These are phyloP conservation scores for Dolichotis patagonum DNA, from an alignment of 2,113 vertebrate species.

Conservation along the genomic window DNA sequence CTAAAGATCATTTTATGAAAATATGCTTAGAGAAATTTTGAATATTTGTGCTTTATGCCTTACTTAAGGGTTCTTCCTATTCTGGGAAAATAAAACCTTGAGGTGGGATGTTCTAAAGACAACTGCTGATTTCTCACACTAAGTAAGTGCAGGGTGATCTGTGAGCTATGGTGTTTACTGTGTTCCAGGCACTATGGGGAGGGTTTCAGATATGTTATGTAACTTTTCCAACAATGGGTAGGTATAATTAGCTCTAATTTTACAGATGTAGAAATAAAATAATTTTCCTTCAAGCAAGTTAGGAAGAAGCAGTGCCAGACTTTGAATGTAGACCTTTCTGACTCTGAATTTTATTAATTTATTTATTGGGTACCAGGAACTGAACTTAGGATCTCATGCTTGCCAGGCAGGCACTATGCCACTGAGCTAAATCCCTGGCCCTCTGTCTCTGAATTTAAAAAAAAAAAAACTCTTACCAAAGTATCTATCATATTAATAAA, in stretches of 20 bases:
- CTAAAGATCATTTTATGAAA: constrained; percentile 82
- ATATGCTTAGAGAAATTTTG: constrained; percentile 48
- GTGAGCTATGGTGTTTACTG: neutral
- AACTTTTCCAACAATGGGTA: neutral
- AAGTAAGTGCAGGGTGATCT: neutral
- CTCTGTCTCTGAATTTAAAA: constrained; percentile 4
- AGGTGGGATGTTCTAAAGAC: neutral
- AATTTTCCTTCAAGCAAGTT: constrained; percentile 54
- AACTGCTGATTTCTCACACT: neutral
- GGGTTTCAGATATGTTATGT: neutral
- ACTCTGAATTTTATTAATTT: neutral
- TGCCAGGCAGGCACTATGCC: no score
- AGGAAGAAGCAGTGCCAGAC: neutral
- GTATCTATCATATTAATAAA: neutral
- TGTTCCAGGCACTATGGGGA: neutral
- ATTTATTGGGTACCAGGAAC: no score
- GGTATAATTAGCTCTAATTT: neutral
- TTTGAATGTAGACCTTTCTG: constrained; percentile 31
- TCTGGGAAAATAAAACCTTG: constrained; percentile 48
- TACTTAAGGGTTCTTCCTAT: constrained; percentile 22
- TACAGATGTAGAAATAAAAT: constrained; percentile 1
- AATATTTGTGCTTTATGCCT: constrained; percentile 22
- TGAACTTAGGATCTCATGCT: no score
- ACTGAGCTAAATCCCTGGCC: no score
- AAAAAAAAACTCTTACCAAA: neutral